phyloP scores from a whole-genome alignment of 2,113 vertebrate species.

The Archocentrus centrarchus region DNA sequence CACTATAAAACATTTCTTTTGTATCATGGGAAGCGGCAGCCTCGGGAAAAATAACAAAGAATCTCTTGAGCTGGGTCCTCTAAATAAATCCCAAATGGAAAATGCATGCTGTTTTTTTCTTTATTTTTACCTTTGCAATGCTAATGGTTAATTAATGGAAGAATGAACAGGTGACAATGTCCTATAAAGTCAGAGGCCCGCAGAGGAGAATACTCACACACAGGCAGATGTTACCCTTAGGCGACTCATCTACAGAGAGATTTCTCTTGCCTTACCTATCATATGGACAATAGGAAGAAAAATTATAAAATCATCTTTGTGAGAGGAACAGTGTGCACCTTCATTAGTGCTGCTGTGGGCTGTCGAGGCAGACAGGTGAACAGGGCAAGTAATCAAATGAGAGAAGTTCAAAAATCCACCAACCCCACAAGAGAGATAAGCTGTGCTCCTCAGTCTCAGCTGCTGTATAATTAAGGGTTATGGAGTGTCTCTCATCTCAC shows the following conservation, averaged over 20 bases:
- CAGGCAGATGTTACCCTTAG: slow-evolving; percentile 72
- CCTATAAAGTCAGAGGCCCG: slow-evolving; percentile 46
- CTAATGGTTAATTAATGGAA: slow-evolving; percentile 74
- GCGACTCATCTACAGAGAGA: slow-evolving; percentile 54
- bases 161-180: slow-evolving; percentile 46
- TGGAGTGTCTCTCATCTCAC: slow-evolving; percentile 72
- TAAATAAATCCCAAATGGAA: slow-evolving; percentile 66
- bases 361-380: slow-evolving; percentile 71
- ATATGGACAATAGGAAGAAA: slow-evolving; percentile 50
- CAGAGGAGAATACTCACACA: slow-evolving; percentile 47
- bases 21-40: slow-evolving; percentile 53
- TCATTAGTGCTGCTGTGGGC: slow-evolving; percentile 69
- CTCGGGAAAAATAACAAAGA: slow-evolving; percentile 62
- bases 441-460: slow-evolving; percentile 56
- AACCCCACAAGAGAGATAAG: slow-evolving; percentile 72
- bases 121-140: slow-evolving; percentile 41
- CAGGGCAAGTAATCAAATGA: slow-evolving; percentile 73
- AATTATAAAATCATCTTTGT: slow-evolving; percentile 60
- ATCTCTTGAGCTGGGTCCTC: slow-evolving; percentile 56
- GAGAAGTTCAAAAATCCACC: slow-evolving; percentile 69
- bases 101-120: slow-evolving; percentile 38
- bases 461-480: slow-evolving; percentile 75
- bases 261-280: slow-evolving; percentile 25
- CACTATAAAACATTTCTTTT: slow-evolving; percentile 42
- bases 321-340: slow-evolving; percentile 55